A percentile compares a stretch with the other conserved stretches of the same genome.
These are phyloP conservation scores for Eristalis intricaria DNA, from an alignment of 2,888 invertebrate species.

Conservation along the genomic window DNA sequence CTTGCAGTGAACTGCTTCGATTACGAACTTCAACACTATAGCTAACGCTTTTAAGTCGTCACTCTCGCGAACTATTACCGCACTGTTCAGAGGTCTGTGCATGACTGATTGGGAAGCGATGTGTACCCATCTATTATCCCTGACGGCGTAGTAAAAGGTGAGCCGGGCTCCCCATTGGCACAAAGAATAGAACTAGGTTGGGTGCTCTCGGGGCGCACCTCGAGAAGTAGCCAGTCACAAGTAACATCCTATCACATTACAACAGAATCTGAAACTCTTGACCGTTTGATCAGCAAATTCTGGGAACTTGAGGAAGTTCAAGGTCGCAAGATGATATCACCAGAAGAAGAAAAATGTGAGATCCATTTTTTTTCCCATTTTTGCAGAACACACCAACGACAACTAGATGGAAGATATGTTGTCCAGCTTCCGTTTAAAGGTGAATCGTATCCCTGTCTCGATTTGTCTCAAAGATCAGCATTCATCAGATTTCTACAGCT, in stretches of 20 bases:
- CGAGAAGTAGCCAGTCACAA: not conserved
- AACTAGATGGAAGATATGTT: too few relatives aligned
- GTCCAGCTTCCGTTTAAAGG: too few relatives aligned
- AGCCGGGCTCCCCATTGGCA: not conserved
- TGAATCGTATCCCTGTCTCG: too few relatives aligned
- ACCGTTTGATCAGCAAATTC: not conserved
- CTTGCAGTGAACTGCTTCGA: too few relatives aligned
- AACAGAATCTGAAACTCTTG: not conserved
- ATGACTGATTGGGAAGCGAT: constrained; percentile 13
- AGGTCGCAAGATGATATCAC: not conserved
- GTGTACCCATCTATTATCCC: constrained; percentile 15
- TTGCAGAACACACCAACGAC: constrained; percentile 3
- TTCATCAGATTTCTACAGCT: too few relatives aligned
- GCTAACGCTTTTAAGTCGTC: too few relatives aligned
- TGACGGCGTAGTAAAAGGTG: constrained; percentile 3
- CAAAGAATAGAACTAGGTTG: constrained; percentile 13
- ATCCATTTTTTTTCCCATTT: too few relatives aligned
- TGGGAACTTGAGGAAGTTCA: constrained; percentile 24
- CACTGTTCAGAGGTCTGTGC: too few relatives aligned
- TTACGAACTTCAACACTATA: too few relatives aligned
- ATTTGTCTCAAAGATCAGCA: too few relatives aligned
- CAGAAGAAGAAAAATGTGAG: constrained; percentile 17
- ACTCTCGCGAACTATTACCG: too few relatives aligned
- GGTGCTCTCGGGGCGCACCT: not conserved
- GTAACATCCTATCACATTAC: constrained; percentile 4